These are phyloP conservation scores for Lycocorax pyrrhopterus DNA, from an alignment of 2,113 vertebrate genomes.

Conservation along the genomic window DNA sequence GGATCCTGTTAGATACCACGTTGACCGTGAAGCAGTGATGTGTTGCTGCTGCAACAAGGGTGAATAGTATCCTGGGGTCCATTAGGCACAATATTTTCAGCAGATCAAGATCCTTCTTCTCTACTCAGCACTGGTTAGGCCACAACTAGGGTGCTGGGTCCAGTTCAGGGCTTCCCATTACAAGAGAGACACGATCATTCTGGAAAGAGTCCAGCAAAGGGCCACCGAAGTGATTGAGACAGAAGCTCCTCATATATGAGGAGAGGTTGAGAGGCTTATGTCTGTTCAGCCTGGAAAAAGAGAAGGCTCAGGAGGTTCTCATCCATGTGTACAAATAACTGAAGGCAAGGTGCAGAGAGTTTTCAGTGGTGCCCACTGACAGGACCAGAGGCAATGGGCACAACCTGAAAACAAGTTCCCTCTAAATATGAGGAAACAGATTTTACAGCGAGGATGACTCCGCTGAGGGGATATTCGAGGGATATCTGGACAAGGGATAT, in stretches of 20 bases:
- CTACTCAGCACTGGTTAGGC: background rate
- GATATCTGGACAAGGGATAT: background rate
- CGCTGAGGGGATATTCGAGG: background rate
- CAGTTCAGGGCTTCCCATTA: background rate
- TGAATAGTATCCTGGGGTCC: background rate
- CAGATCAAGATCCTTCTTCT: background rate
- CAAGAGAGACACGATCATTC: background rate
- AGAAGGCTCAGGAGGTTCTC: background rate
- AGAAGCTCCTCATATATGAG: background rate
- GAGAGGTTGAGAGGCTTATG: background rate
- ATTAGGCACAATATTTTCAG: background rate
- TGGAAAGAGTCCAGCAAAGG: background rate
- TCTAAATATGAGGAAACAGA: background rate
- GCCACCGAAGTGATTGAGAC: background rate
- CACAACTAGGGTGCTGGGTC: background rate
- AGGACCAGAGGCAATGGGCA: background rate
- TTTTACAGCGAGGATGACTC: background rate
- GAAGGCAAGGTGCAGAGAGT: background rate
- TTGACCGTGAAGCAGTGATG: background rate
- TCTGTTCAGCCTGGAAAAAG: background rate
- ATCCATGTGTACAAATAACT: background rate
- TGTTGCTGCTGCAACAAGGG: background rate
- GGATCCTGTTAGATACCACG: background rate
- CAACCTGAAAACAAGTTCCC: background rate
- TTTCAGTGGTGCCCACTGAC: background rate